These are phyloP conservation scores for Zosterops lateralis DNA, from an alignment of 2,113 vertebrate species.

Conservation along the genomic window DNA sequence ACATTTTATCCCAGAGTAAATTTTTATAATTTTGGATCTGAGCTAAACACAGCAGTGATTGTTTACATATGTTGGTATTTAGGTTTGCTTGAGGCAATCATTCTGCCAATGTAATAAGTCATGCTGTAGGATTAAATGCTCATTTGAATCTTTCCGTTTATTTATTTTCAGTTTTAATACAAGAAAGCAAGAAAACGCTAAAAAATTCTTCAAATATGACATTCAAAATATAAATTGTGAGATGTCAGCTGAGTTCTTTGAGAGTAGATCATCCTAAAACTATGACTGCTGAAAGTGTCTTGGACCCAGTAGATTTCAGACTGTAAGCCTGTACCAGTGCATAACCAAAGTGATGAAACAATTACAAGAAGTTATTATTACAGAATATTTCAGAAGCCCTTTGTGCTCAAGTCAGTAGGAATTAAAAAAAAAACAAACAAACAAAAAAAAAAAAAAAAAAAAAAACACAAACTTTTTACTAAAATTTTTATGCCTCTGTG, in stretches of 20 bases:
- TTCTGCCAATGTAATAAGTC: background rate
- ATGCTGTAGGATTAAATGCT: background rate
- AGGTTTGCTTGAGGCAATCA: background rate
- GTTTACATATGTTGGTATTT: background rate
- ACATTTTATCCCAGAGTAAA: background rate
- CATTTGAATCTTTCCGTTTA: background rate
- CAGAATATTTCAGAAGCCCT: background rate
- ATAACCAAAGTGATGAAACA: background rate
- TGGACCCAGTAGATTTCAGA: background rate
- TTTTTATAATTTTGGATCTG: background rate
- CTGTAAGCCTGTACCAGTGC: background rate
- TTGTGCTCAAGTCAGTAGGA: background rate
- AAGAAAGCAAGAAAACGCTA: background rate
- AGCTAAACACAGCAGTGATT: background rate
- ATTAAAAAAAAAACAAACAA: background rate
- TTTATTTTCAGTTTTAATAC: background rate
- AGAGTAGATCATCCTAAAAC: background rate
- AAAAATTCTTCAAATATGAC: background rate
- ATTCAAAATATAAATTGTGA: background rate
- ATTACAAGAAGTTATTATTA: background rate
- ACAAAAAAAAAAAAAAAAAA: background rate
- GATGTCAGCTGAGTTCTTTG: background rate
- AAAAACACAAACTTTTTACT: background rate
- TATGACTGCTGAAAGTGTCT: background rate
- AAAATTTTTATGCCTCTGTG: background rate